Evolutionary conservation across 2,888 invertebrate genomes (phyloP).

Genomic region (Phoenoteleia sp.): DNA sequence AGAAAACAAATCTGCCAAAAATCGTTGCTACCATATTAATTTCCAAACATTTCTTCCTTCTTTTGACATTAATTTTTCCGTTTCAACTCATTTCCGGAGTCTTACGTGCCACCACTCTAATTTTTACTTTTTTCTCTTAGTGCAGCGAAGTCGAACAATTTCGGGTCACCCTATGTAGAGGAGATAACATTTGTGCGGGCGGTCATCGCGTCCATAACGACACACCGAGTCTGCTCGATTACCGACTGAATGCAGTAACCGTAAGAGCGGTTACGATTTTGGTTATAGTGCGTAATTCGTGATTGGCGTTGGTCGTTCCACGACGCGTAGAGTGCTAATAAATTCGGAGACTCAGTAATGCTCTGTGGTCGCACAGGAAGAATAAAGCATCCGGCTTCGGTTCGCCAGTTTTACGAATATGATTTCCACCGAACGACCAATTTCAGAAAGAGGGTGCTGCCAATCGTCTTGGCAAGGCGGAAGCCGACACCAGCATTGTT

Average conservation of each 20-base stretch:
- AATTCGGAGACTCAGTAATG: conserved; percentile 80
- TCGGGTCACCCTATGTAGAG: conserved; percentile 62
- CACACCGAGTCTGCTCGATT: conserved; percentile 70
- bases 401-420: conserved; percentile 85
- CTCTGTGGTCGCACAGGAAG: conserved; percentile 76
- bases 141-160: conserved; percentile 18
- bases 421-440: conserved; percentile 80
- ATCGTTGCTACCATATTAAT: too few relatives aligned
- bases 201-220: conserved; percentile 76
- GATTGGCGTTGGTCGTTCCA: conserved; percentile 84
- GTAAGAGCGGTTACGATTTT: conserved; percentile 80
- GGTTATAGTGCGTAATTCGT: conserved; percentile 84
- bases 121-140: too few relatives aligned
- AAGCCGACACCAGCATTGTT: conserved; percentile 76
- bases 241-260: conserved; percentile 70
- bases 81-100: too few relatives aligned
- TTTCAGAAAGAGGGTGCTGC: conserved; percentile 75
- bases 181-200: conserved; percentile 78
- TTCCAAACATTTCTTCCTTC: too few relatives aligned
- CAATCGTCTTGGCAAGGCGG: conserved; percentile 74
- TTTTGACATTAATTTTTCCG: too few relatives aligned
- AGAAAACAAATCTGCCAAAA: too few relatives aligned
- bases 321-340: conserved; percentile 83
- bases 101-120: too few relatives aligned
- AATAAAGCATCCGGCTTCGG: conserved; percentile 84